Conservation (phyloP, 2,888 invertebrate species). For the Hecatera dysodea region DNA sequence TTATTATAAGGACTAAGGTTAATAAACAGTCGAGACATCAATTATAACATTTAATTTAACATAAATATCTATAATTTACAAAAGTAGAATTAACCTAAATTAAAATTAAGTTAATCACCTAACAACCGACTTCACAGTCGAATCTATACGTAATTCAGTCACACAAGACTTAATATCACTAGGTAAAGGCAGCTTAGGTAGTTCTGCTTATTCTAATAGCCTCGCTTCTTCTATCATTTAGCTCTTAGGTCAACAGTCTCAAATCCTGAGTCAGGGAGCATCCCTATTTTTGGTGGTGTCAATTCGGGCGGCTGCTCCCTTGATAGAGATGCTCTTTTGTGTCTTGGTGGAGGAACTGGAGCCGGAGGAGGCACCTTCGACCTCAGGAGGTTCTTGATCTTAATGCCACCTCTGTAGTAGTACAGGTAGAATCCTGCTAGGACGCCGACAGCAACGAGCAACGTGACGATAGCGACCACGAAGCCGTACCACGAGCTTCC, state of each 20-base stretch:
- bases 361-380: slow-evolving; percentile 81
- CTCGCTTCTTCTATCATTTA: slow-evolving; percentile 71
- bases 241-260: slow-evolving; percentile 87
- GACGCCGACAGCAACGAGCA: slow-evolving; percentile 92
- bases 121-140: slow-evolving; percentile 54
- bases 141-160: slow-evolving; percentile 65
- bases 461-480: slow-evolving; percentile 92
- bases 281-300: slow-evolving; percentile 79
- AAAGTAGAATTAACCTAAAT: slow-evolving; percentile 69
- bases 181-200: slow-evolving; percentile 67
- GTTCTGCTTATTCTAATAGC: slow-evolving; percentile 61
- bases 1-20: neutral
- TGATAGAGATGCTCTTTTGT: slow-evolving; percentile 83
- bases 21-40: slow-evolving; percentile 42
- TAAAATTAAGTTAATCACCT: slow-evolving; percentile 63
- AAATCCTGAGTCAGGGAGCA: slow-evolving; percentile 85
- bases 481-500: slow-evolving; percentile 90
- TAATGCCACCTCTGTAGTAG: slow-evolving; percentile 94
- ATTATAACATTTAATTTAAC: slow-evolving; percentile 80
- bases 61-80: slow-evolving; percentile 84
- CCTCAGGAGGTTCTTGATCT: slow-evolving; percentile 92
- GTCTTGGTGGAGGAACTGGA: slow-evolving; percentile 87
- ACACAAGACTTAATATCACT: slow-evolving; percentile 70
- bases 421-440: slow-evolving; percentile 94
- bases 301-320: slow-evolving; percentile 84